Conservation (phyloP, 2,113 vertebrate genomes). For the Calidris pygmaea region DNA sequence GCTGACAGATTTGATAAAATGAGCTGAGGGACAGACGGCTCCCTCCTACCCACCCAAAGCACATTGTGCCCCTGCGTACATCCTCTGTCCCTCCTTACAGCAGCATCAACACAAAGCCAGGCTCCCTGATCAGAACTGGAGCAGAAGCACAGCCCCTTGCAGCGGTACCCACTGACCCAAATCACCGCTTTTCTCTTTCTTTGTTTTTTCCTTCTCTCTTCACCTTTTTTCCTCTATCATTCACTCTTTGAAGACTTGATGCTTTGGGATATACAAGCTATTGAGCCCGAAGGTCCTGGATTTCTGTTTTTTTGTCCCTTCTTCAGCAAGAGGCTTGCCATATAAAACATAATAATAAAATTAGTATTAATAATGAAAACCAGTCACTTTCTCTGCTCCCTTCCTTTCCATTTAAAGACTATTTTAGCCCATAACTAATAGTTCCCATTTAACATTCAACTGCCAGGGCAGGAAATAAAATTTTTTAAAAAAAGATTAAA, state of each 20-base stretch:
- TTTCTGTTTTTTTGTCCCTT: background rate
- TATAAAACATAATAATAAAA: background rate
- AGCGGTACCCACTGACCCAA: background rate
- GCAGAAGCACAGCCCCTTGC: background rate
- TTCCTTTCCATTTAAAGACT: background rate
- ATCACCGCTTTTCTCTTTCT: background rate
- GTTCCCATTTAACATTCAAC: background rate
- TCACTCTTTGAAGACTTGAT: background rate
- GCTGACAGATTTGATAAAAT: background rate
- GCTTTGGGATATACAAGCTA: background rate
- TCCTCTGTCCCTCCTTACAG: background rate
- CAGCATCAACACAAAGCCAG: too few relatives aligned
- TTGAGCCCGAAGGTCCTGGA: background rate
- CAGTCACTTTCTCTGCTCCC: background rate
- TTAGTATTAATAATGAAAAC: background rate
- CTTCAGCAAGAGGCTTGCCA: background rate
- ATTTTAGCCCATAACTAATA: constrained; percentile 1
- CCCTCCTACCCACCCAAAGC: background rate
- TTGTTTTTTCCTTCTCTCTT: background rate
- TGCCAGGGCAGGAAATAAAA: background rate
- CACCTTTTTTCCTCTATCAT: background rate
- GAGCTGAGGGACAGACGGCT: background rate
- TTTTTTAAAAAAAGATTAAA: background rate
- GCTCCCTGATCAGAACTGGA: fast-evolving
- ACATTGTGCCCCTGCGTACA: fast-evolving